These are phyloP conservation scores for Sandelia bainsii DNA, from an alignment of 2,797 vertebrate genomes.

Conservation along the genomic window DNA sequence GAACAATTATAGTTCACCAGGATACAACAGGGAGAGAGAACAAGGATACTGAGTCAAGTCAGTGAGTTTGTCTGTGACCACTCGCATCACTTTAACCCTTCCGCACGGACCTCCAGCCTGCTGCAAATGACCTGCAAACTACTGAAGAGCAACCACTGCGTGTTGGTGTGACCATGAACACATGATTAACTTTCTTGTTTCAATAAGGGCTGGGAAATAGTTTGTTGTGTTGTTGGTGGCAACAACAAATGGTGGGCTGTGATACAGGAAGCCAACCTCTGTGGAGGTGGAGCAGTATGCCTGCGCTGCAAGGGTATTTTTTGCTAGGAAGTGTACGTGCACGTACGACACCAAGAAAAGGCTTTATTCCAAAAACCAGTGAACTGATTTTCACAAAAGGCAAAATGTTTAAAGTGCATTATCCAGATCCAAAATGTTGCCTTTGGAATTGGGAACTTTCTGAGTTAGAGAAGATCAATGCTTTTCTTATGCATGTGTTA, in stretches of 20 bases:
- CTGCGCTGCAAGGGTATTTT: not conserved
- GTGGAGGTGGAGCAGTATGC: not conserved
- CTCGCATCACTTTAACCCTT: not conserved
- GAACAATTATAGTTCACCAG: conserved; percentile 34
- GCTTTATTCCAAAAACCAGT: not conserved
- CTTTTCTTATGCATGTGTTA: too few relatives aligned
- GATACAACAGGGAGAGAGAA: conserved; percentile 35
- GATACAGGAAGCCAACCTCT: conserved; percentile 34
- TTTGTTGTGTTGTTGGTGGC: conserved; percentile 21
- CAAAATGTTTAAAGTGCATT: not conserved
- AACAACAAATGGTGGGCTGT: conserved; percentile 47
- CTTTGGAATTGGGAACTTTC: too few relatives aligned
- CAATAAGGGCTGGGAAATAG: conserved; percentile 38
- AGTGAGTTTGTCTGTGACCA: conserved; percentile 9
- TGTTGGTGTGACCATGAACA: conserved; percentile 11
- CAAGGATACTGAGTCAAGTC: conserved; percentile 40
- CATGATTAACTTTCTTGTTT: conserved; percentile 5
- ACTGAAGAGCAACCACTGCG: conserved; percentile 32
- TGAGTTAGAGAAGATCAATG: too few relatives aligned
- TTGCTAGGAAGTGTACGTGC: not conserved
- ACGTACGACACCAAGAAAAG: not conserved
- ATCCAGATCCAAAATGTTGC: not conserved
- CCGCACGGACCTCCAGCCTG: not conserved
- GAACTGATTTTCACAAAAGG: not conserved
- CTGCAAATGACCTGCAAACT: conserved; percentile 26